A percentile compares a stretch with the other conserved stretches of the same genome.
Evolutionary conservation across 2,888 invertebrate species (phyloP).

Genomic region (Drosophila ezoana): DNA sequence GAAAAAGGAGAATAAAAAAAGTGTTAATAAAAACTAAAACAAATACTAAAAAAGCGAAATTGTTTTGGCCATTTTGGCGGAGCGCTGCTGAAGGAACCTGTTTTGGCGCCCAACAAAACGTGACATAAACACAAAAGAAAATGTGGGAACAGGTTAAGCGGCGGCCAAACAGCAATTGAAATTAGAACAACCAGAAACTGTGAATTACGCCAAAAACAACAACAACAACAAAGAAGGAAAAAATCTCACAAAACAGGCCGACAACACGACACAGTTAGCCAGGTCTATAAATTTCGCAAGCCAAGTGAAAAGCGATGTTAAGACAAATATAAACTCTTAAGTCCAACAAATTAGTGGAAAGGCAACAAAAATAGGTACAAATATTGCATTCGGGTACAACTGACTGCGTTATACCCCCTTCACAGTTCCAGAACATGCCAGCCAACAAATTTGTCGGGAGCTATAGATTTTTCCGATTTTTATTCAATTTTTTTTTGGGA

Average conservation of each 20-base stretch:
- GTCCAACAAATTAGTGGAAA: constrained; percentile 7
- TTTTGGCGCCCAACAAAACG: constrained; percentile 62
- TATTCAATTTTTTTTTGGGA: too few species aligned
- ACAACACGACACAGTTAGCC: constrained; percentile 55
- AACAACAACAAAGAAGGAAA: constrained; percentile 14
- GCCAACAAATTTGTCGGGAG: too few species aligned
- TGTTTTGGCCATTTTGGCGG: constrained; percentile 54
- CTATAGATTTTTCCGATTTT: too few species aligned
- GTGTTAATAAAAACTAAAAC: background rate
- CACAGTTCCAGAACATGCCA: too few species aligned
- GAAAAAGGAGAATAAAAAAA: constrained; percentile 3
- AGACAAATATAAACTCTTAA: constrained; percentile 8
- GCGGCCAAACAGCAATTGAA: constrained; percentile 56
- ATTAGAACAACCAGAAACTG: constrained; percentile 76
- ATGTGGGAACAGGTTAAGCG: constrained; percentile 73
- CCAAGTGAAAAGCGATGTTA: constrained; percentile 12
- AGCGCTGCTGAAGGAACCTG: constrained; percentile 56
- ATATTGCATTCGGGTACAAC: background rate
- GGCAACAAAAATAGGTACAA: constrained; percentile 16
- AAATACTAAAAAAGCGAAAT: constrained; percentile 64
- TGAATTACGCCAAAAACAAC: constrained; percentile 54
- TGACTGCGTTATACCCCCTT: background rate
- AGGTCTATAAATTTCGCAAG: constrained; percentile 30
- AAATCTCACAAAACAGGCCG: constrained; percentile 21
- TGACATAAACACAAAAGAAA: constrained; percentile 74